Base-by-base conservation (phyloP, 53 echinoderm and acorn worm species). In the Paracentrotus lividus region DNA sequence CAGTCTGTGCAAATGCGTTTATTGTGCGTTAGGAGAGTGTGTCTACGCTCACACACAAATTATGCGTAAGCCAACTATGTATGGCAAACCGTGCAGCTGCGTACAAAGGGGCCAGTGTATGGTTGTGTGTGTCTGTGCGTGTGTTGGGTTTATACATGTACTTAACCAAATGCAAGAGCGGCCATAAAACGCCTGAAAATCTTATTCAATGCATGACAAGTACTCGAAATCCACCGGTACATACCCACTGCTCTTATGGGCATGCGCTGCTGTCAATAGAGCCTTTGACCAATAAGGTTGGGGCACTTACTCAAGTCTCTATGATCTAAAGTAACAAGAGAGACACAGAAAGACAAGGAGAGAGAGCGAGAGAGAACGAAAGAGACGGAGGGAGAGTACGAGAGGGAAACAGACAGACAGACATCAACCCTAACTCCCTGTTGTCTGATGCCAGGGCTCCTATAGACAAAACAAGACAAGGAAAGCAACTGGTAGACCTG, bases 401-500 rank as follows among this genome's bases (percentile, higher is more conserved):
- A 65, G n/a, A 65, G 29, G 2, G 65, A 65, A 27, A 26, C n/a
- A 29, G 65, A 29, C n/a, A 8, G 64, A 27, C 24, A 1, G 65
- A 29, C n/a, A 2, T 4, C 2, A 20, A 20, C 1, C 47, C n/a
- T 81, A 45, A 81, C 26, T 81, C 81, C 2, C 81, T 78, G 81
- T 81, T 81, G 81, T 81, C 81, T 81, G 47, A 47, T 47, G 45
- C 81, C 47, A n/a, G 81, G 47, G 47, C 81, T 81, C 26, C 10
- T 8, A 4, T 81, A 81, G 81, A 81, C 76, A 76, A 76, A 81
- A 81, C 49, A 44, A 81, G 81, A 81, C 81, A 81, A 81, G 81
- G 49, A 81, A 24, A 44, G 81, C 81, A 81, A 81, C 81, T 81
- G 81, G 81, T 81, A 81, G 81, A 81, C 81, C 81, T 81, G 81